Conservation (phyloP, 2,113 vertebrate genomes). For the Motacilla tschutschensis region DNA sequence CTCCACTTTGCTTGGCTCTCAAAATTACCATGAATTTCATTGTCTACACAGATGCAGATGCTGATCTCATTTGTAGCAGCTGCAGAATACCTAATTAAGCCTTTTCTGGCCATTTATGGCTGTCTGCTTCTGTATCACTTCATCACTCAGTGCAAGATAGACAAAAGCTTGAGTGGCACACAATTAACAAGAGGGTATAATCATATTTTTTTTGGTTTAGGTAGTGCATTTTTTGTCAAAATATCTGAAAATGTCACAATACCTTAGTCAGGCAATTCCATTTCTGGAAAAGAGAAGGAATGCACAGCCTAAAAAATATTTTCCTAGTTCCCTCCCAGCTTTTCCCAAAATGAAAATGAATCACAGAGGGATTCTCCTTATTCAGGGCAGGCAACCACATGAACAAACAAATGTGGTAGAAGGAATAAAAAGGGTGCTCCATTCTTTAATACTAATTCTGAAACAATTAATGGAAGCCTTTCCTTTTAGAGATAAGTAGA, state of each 20-base stretch:
- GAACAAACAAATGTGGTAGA: background rate
- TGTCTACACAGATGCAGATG: conserved; percentile 34
- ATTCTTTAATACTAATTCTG: background rate
- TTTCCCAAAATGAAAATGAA: conserved; percentile 5
- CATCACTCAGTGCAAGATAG: background rate
- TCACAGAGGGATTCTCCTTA: background rate
- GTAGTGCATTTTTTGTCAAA: background rate
- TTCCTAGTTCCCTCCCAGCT: background rate
- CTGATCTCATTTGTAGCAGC: conserved; percentile 40
- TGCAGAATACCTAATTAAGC: conserved; percentile 49
- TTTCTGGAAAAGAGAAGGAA: conserved; percentile 25
- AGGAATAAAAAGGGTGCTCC: background rate
- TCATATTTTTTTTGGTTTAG: background rate
- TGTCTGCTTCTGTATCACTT: conserved; percentile 17
- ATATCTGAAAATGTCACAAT: conserved; percentile 1
- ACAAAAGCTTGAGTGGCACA: conserved; percentile 58
- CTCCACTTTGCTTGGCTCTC: background rate
- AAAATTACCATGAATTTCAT: conserved; percentile 28
- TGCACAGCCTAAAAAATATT: rapidly evolving
- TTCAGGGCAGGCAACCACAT: background rate
- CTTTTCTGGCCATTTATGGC: conserved; percentile 48
- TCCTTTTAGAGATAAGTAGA: background rate
- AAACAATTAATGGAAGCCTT: background rate
- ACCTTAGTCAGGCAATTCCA: conserved; percentile 25
- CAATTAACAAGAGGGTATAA: conserved; percentile 20